Evolutionary conservation across 2,113 vertebrate genomes (phyloP).

Genomic region (Sarotherodon lohbergeri): DNA sequence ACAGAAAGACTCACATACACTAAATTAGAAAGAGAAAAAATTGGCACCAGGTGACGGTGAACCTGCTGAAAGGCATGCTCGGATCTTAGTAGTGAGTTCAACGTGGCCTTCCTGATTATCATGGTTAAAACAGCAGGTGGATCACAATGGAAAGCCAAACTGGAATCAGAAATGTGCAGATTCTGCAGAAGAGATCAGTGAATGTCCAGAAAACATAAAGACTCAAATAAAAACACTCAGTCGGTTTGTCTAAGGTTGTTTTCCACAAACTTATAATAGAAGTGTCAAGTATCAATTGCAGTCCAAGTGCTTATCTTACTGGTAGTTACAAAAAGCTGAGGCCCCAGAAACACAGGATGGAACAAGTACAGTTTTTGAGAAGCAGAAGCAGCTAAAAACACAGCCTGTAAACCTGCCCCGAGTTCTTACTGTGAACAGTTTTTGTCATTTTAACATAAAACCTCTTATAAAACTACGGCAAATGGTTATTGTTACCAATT

Average conservation of each 20-base stretch:
- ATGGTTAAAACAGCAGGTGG: not conserved
- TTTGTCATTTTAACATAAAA: not conserved
- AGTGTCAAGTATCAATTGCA: not conserved
- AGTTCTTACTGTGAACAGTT: fast-evolving
- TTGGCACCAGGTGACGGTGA: fast-evolving
- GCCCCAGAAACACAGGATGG: not conserved
- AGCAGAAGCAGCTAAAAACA: not conserved
- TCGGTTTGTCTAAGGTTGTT: fast-evolving
- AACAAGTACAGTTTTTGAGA: not conserved
- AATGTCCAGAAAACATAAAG: not conserved
- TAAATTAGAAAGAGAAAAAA: not conserved
- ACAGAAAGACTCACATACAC: not conserved
- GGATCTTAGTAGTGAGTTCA: not conserved
- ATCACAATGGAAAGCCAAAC: not conserved
- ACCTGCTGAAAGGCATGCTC: not conserved
- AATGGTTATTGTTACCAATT: not conserved
- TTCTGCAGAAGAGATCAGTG: not conserved
- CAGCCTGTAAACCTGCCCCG: fast-evolving
- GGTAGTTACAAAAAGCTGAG: not conserved
- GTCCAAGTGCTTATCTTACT: not conserved
- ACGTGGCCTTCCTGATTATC: not conserved
- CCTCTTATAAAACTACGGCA: not conserved
- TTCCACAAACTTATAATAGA: not conserved
- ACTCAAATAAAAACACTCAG: not conserved
- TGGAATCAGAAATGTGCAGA: not conserved